phyloP scores from a whole-genome alignment of 2,113 vertebrate genomes.

The Paramormyrops kingsleyae region DNA sequence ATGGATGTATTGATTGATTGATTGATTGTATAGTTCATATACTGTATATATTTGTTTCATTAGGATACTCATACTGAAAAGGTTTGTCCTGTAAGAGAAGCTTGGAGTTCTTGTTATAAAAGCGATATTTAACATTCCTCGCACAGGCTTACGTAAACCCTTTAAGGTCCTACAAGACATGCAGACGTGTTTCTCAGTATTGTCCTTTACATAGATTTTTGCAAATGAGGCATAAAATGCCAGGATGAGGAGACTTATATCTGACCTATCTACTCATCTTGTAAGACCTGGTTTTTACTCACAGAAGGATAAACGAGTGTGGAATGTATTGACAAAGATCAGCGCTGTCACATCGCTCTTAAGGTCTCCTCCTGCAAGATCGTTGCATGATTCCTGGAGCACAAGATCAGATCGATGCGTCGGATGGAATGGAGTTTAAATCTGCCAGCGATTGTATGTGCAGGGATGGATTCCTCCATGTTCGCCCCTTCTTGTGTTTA shows the following conservation, averaged over 20 bases:
- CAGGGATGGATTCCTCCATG: conserved; percentile 56
- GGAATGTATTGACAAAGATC: conserved; percentile 3
- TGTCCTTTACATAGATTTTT: conserved; percentile 1
- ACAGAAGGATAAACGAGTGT: neutral
- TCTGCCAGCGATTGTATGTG: conserved; percentile 51
- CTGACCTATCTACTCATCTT: neutral
- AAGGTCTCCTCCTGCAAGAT: neutral
- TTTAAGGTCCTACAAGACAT: neutral
- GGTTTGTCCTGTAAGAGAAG: neutral
- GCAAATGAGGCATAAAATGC: conserved; percentile 6
- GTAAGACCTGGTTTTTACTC: neutral
- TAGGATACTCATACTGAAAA: neutral
- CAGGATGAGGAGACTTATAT: neutral
- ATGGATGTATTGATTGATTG: neutral
- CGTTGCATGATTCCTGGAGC: conserved; percentile 18
- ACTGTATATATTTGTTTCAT: neutral
- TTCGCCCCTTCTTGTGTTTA: conserved; percentile 48
- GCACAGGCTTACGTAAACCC: neutral
- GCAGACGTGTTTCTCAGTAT: neutral
- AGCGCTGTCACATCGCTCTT: neutral
- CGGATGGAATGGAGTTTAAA: conserved; percentile 44
- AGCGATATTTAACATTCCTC: neutral
- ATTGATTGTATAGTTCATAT: neutral
- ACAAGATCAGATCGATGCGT: conserved; percentile 29
- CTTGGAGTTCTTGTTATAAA: neutral